Base-by-base conservation (phyloP, 2,113 vertebrate species). In the Rhea americana region DNA sequence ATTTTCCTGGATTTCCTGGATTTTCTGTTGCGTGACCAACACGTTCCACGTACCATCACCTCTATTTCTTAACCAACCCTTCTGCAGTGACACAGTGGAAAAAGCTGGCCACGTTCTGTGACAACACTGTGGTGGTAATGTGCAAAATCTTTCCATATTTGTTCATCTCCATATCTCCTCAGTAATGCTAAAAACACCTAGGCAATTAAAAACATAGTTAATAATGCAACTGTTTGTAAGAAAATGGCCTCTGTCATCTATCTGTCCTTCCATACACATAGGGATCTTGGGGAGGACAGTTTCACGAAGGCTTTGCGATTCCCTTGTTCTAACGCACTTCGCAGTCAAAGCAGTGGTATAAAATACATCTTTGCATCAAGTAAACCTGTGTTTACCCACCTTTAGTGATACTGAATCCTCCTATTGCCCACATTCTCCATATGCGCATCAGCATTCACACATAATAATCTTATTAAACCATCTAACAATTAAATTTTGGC, bases 171-270 rank as follows among this genome's bases (percentile, higher is more conserved):
- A 3, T 22, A 16, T 7, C 30, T 18, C 55, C 32, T 20, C 22
- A 3, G 48, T 9, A 1, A 35, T 10, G 59, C 59, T 28, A 7
- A 10, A 7, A 39, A 18, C 21, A 62, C 18, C 43, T 13, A 13
- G 39, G 68, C 24, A 7, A 30, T 5, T 5, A 8, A 21, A 8
- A 13, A 28, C 3, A 9, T 1, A 9, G 35, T 28, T 21, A 8
- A 4, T 41, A 10, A 4, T 5, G 2, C 51, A 25, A 7, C 7
- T 9, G 25, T 59, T 41, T 20, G 61, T 17, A 28, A 13, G 35
- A 5, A 3, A 21, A 13, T 0, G 4, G 50, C 41, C 41, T 41
- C 43, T 1, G 6, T 1, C 1, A 11, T 2, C 19, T 2, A 5
- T 5, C 47, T 15, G 48, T 7, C 28, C 30, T 48, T 4, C 22